These are phyloP conservation scores for Borostomias antarcticus DNA, from an alignment of 2,797 vertebrate genomes.

Conservation along the genomic window DNA sequence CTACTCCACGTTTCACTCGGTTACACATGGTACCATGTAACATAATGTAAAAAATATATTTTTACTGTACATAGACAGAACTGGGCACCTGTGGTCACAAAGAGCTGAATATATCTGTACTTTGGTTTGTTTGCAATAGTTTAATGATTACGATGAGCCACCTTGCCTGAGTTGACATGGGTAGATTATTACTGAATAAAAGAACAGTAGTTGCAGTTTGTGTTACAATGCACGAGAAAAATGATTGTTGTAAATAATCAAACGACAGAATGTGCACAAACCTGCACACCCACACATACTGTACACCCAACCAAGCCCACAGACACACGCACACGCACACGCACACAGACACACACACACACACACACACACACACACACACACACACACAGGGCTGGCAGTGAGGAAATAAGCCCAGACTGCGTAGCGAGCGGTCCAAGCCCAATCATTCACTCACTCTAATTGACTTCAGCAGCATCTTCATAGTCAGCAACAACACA, in stretches of 20 bases:
- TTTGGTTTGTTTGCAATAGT: conserved; percentile 27
- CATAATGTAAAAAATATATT: background rate
- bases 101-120: background rate
- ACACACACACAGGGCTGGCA: background rate
- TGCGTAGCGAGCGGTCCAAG: background rate
- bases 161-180: background rate
- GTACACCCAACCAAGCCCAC: too few species aligned
- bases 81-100: background rate
- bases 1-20: too few species aligned
- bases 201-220: too few species aligned
- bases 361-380: background rate
- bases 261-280: too few species aligned
- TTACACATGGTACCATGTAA: background rate
- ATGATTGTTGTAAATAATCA: too few species aligned
- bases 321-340: background rate
- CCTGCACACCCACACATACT: background rate
- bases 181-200: conserved; percentile 24
- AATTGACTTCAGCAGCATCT: conserved; percentile 1
- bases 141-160: conserved; percentile 42
- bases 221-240: too few species aligned
- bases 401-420: background rate
- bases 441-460: background rate
- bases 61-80: background rate
- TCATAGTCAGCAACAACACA: conserved; percentile 7
- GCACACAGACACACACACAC: too few species aligned